Base-by-base conservation (phyloP, 2,888 invertebrate species). In the Spialia ferax region DNA sequence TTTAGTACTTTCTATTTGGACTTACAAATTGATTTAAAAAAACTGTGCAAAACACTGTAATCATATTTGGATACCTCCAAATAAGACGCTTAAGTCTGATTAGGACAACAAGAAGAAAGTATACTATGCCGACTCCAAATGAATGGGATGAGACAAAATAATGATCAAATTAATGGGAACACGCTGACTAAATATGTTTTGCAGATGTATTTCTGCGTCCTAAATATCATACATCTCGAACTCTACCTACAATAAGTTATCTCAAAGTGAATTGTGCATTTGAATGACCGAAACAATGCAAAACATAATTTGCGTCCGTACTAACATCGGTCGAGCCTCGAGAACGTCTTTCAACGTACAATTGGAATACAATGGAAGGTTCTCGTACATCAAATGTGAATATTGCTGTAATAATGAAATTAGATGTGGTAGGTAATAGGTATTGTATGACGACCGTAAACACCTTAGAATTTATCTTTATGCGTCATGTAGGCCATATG, bases 291-390 rank as follows among this genome's bases (percentile, higher is more conserved):
- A 32, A 32, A 52, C 59, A 59, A 52, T 59, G 38, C 23, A 50
- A 23, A 26, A 52, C 13, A 54, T 66, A 66, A 66, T 66, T 54
- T 60, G 50, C 65, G 23, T 50, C 65, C 13, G n/a, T n/a, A 59
- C 38, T 23, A 38, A 13, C 52, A 20, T 22, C 20, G 52, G 26
- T 52, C 26, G 26, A 52, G 20, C 35, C 20, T 52, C n/a, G 8
- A 26, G 38, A 63, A 63, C 38, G 23, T 54, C 23, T 52, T 62
- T 42, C 23, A 57, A 50, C 23, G 50, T 52, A 57, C 15, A 65
- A 59, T 59, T 50, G 26, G 59, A 65, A 65, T 52, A 65, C 65
- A 65, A 65, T 59, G 38, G 65, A 32, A 59, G 65, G 52, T 59
- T 57, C 48, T 50, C 32, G 65, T 32, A 52, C 59, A 65, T 48